These are phyloP conservation scores for Pseudochirops corinnae DNA, from an alignment of 2,797 vertebrate genomes.

Conservation along the genomic window DNA sequence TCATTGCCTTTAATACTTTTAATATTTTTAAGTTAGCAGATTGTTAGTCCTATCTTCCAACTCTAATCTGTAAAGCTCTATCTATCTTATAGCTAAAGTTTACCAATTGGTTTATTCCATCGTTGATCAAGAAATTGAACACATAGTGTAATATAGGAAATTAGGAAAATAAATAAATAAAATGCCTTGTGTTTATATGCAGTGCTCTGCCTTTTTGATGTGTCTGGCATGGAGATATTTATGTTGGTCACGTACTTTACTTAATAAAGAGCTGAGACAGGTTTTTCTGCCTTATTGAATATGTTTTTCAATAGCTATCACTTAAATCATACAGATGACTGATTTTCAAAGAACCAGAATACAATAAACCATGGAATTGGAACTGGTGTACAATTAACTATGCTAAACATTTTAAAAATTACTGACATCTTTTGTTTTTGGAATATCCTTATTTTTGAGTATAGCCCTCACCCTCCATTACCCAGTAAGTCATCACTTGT, in stretches of 20 bases:
- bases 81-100: not conserved
- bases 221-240: slow-evolving; percentile 51
- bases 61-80: not conserved
- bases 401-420: not conserved
- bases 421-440: not conserved
- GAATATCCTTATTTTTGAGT: not conserved
- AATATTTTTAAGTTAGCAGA: not conserved
- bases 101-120: not conserved
- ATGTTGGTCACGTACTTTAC: slow-evolving; percentile 50
- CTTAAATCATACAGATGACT: not conserved
- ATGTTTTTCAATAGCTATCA: not conserved
- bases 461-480: not conserved
- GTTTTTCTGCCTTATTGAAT: not conserved
- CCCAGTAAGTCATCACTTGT: not conserved
- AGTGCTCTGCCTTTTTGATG: slow-evolving; percentile 17
- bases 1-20: not conserved
- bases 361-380: not conserved
- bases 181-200: slow-evolving; percentile 42
- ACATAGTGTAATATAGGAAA: not conserved
- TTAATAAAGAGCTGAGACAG: slow-evolving; percentile 29
- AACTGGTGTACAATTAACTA: not conserved
- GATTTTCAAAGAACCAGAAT: not conserved
- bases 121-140: not conserved
- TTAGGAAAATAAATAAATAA: slow-evolving; percentile 16
- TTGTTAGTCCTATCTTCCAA: not conserved